Percentiles rank a stretch among this genome's conserved stretches.
Evolutionary conservation across 2,797 vertebrate genomes (phyloP).

Genomic region (Acropternis orthonyx): DNA sequence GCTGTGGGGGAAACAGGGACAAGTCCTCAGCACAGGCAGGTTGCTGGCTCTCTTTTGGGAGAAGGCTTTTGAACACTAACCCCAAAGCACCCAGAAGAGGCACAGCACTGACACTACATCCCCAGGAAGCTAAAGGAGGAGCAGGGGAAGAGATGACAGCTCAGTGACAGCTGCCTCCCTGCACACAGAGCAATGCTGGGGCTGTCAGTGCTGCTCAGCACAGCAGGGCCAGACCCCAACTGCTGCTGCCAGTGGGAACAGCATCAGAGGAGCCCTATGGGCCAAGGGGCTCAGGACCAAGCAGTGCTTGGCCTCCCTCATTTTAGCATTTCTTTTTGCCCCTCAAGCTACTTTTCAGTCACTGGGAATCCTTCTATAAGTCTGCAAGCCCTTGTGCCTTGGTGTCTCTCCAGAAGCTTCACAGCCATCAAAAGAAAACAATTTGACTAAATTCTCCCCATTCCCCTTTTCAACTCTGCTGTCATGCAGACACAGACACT

Average conservation of each 20-base stretch:
- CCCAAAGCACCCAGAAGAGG: not conserved
- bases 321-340: not conserved
- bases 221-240: not conserved
- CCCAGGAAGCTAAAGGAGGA: not conserved
- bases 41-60: not conserved
- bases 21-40: not conserved
- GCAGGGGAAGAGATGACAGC: not conserved
- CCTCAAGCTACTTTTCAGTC: not conserved
- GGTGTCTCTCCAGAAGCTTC: not conserved
- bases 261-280: not conserved
- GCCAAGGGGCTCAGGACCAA: not conserved
- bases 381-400: not conserved
- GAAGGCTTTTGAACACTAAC: not conserved
- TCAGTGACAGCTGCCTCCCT: not conserved
- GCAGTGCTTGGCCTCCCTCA: not conserved
- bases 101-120: not conserved
- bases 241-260: not conserved
- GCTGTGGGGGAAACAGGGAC: accelerated
- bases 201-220: not conserved
- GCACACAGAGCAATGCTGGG: not conserved
- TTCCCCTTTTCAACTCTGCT: not conserved
- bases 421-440: not conserved
- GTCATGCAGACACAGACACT: not conserved
- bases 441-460: not conserved
- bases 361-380: not conserved